These are phyloP conservation scores for Agrypnia vestita DNA, from an alignment of 1,140 invertebrate species.

Conservation along the genomic window DNA sequence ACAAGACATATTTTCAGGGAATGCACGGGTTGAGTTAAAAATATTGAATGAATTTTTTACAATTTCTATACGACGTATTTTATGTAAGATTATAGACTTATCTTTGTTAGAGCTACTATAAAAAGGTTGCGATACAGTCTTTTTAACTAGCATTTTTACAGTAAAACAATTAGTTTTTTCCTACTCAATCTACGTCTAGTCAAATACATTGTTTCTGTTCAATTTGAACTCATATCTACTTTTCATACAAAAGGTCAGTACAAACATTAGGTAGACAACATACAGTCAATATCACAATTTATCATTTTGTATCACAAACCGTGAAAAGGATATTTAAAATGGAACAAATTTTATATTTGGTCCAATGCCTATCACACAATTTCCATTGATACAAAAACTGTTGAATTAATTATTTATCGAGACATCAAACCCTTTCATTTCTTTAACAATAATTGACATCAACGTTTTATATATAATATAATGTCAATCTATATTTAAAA, in stretches of 20 bases:
- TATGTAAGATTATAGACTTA: neutral
- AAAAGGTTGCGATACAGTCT: slow-evolving; percentile 42
- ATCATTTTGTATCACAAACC: slow-evolving; percentile 56
- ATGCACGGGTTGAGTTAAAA: slow-evolving; percentile 13
- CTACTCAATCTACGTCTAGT: slow-evolving; percentile 22
- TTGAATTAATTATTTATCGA: slow-evolving; percentile 8
- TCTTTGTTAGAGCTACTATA: neutral
- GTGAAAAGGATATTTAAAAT: slow-evolving; percentile 23
- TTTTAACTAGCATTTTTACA: slow-evolving; percentile 46
- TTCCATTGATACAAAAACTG: slow-evolving; percentile 39
- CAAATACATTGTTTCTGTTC: slow-evolving; percentile 2
- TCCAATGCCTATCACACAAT: slow-evolving; percentile 43
- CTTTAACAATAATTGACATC: slow-evolving; percentile 40
- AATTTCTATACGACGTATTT: slow-evolving; percentile 25
- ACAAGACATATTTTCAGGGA: slow-evolving; percentile 35
- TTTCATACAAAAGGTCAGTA: slow-evolving; percentile 47
- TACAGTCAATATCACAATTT: slow-evolving; percentile 57
- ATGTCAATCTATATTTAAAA: slow-evolving; percentile 19
- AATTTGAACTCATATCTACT: slow-evolving; percentile 19
- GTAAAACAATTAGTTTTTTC: slow-evolving; percentile 43
- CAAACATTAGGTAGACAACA: neutral
- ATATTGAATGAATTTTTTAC: slow-evolving; percentile 39
- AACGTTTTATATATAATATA: slow-evolving; percentile 25
- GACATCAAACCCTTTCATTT: slow-evolving; percentile 19
- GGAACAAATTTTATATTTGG: slow-evolving; percentile 45